These are phyloP conservation scores for Ahaetulla prasina DNA, from an alignment of 2,113 vertebrate species.

Conservation along the genomic window DNA sequence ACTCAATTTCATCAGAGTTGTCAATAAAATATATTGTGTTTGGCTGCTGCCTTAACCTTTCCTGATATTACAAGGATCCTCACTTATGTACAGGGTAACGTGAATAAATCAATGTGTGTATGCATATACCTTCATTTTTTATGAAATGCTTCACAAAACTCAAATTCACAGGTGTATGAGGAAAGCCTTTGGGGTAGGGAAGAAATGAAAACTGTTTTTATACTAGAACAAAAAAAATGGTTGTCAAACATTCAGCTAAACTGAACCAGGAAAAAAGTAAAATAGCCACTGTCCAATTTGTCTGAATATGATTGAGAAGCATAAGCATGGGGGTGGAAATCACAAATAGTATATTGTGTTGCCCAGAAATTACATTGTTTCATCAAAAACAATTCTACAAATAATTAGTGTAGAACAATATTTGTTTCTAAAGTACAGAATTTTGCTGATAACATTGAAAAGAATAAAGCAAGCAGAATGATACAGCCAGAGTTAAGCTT, in stretches of 20 bases:
- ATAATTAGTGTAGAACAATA: not conserved
- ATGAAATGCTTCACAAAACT: constrained; percentile 66
- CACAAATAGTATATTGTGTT: not conserved
- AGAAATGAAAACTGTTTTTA: constrained; percentile 23
- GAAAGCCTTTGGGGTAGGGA: constrained; percentile 56
- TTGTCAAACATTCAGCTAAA: constrained; percentile 30
- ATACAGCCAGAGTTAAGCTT: not conserved
- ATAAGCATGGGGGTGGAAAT: not conserved
- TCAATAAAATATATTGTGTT: constrained; percentile 70
- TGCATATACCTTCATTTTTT: constrained; percentile 69
- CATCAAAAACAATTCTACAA: not conserved
- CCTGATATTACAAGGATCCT: constrained; percentile 68
- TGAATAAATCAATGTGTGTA: constrained; percentile 85
- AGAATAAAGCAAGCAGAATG: not conserved
- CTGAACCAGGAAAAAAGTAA: not conserved
- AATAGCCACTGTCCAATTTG: not conserved
- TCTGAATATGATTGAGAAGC: not conserved
- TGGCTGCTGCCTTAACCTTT: constrained; percentile 70
- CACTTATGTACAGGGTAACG: constrained; percentile 80
- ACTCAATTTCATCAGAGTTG: constrained; percentile 68
- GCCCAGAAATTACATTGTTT: not conserved
- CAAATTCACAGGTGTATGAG: constrained; percentile 66
- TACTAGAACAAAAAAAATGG: constrained; percentile 19
- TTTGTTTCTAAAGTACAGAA: not conserved
- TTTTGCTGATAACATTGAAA: not conserved